These are phyloP conservation scores for Oryctes rhinoceros DNA, from an alignment of 1,140 invertebrate genomes.

Conservation along the genomic window DNA sequence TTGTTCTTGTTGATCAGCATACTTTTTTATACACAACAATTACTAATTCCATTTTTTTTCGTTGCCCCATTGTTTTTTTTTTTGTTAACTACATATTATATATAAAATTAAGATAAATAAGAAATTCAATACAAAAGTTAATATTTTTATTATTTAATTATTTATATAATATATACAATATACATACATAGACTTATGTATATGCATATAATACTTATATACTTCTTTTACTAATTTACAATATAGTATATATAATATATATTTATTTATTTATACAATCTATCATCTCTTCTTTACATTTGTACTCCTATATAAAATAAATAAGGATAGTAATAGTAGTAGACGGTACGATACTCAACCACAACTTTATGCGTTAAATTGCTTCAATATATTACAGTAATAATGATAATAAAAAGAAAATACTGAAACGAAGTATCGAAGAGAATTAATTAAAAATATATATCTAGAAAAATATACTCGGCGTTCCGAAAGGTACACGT, in stretches of 20 bases:
- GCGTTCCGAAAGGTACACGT: background rate
- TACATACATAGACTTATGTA: slow-evolving; percentile 3
- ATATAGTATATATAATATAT: slow-evolving; percentile 29
- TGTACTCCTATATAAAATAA: slow-evolving; percentile 40
- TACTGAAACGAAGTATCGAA: slow-evolving; percentile 13
- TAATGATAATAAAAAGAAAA: background rate
- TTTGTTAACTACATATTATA: too few relatives aligned
- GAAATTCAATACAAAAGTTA: slow-evolving; percentile 22
- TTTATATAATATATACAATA: background rate
- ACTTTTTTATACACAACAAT: too few relatives aligned
- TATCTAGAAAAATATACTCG: background rate
- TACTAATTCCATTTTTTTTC: too few relatives aligned
- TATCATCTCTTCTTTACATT: slow-evolving; percentile 38
- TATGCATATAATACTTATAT: background rate
- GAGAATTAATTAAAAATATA: slow-evolving; percentile 36
- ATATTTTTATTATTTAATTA: slow-evolving; percentile 33
- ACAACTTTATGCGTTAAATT: slow-evolving; percentile 26
- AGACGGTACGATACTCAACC: slow-evolving; percentile 2
- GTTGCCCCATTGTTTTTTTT: too few relatives aligned
- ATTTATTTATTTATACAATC: slow-evolving; percentile 30
- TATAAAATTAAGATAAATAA: background rate
- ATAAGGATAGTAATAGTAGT: slow-evolving; percentile 16
- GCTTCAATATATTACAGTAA: slow-evolving; percentile 23
- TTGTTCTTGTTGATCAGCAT: too few relatives aligned
- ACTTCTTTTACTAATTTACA: slow-evolving; percentile 32